These are phyloP conservation scores for Probaryconus sp. DNA, from an alignment of 1,140 invertebrate genomes.

Conservation along the genomic window DNA sequence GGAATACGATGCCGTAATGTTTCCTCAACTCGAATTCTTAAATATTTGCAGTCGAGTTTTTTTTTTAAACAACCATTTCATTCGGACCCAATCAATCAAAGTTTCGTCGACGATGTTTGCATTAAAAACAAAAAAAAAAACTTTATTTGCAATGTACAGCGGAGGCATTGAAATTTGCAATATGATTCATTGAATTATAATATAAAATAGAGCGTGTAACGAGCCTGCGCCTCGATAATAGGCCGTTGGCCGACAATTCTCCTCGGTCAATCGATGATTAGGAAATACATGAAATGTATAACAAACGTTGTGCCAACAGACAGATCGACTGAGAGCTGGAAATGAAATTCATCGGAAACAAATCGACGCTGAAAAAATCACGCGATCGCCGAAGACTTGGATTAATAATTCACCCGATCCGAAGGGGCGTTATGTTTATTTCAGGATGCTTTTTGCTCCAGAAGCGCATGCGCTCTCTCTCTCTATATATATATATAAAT, in stretches of 20 bases:
- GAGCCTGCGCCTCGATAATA: slow-evolving; percentile 32
- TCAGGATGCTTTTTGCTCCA: slow-evolving; percentile 39
- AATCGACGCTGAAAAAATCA: slow-evolving; percentile 16
- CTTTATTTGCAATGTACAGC: no score
- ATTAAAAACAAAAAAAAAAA: no score
- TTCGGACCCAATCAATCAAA: no score
- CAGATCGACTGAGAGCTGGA: slow-evolving; percentile 18
- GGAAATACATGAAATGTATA: slow-evolving; percentile 43
- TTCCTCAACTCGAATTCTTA: no score
- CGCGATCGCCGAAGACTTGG: slow-evolving; percentile 9
- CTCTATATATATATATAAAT: no score
- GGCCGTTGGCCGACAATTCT: slow-evolving; percentile 36
- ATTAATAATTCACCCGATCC: neutral
- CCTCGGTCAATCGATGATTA: slow-evolving; percentile 46
- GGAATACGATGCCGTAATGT: no score
- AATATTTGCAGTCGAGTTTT: no score
- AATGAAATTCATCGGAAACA: slow-evolving; percentile 18
- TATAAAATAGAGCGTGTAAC: slow-evolving; percentile 23
- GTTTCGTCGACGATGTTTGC: no score
- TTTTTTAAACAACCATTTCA: no score
- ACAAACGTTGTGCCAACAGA: no score
- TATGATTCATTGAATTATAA: slow-evolving; percentile 15
- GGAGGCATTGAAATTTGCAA: slow-evolving; percentile 12
- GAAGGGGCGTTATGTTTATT: slow-evolving; percentile 35
- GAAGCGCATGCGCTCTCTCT: slow-evolving; percentile 51